Evolutionary conservation across 2,797 vertebrate species (phyloP).

Genomic region (Sciurus vulgaris): DNA sequence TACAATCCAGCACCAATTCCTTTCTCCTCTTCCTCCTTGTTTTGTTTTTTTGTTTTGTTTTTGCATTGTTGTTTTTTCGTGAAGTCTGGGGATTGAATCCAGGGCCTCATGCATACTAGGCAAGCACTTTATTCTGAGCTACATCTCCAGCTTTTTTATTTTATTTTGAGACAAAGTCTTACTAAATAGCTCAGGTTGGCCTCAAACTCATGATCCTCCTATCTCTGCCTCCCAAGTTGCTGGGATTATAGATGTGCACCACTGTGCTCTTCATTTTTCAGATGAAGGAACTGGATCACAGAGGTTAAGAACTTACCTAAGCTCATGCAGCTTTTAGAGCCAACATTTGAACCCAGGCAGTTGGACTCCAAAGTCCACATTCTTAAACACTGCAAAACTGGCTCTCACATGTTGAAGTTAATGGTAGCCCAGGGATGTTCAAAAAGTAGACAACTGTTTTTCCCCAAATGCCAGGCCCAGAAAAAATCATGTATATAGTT

Average conservation of each 20-base stretch:
- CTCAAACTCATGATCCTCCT: no score
- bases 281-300: background rate
- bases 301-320: background rate
- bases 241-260: no score
- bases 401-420: background rate
- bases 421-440: background rate
- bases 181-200: no score
- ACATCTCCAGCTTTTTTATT: no score
- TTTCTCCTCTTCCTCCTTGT: no score
- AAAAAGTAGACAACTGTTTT: slow-evolving; percentile 13
- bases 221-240: no score
- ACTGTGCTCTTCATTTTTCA: background rate
- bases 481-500: slow-evolving; percentile 3
- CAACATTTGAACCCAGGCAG: background rate
- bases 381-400: background rate
- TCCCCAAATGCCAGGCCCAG: background rate
- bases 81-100: no score
- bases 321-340: background rate
- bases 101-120: no score
- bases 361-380: background rate
- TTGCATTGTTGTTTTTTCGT: no score
- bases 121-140: no score
- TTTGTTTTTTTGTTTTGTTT: no score
- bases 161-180: no score
- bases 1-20: background rate